Evolutionary conservation across 2,113 vertebrate genomes (phyloP).

Genomic region (Pteropus alecto): DNA sequence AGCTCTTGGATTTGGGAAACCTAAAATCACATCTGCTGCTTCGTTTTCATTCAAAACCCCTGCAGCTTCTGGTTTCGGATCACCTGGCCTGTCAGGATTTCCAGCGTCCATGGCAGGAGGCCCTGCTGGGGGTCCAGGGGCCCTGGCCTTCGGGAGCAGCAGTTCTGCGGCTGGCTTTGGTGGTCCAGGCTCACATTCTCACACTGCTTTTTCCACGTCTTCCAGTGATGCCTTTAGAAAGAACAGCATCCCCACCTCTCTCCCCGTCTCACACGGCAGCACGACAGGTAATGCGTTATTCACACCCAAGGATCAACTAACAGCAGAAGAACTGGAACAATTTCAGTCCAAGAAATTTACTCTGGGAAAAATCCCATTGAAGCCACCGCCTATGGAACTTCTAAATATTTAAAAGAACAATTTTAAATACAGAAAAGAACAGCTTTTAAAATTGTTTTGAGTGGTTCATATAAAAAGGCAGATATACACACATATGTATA

Average conservation of each 20-base stretch:
- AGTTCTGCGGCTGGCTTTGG: neutral
- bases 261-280: neutral
- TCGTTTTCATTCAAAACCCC: conserved; percentile 83
- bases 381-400: conserved; percentile 87
- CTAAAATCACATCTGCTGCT: conserved; percentile 59
- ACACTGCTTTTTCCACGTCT: conserved; percentile 64
- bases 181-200: conserved; percentile 17
- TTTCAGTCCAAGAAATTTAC: conserved; percentile 89
- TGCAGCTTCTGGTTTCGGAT: conserved; percentile 66
- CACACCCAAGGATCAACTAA: conserved; percentile 86
- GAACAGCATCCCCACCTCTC: neutral
- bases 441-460: conserved; percentile 23
- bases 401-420: conserved; percentile 74
- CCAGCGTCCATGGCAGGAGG: conserved; percentile 57
- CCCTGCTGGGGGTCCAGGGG: neutral
- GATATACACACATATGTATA: neutral
- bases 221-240: conserved; percentile 38
- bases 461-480: neutral
- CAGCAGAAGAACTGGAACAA: conserved; percentile 88
- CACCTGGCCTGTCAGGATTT: conserved; percentile 76
- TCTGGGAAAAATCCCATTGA: conserved; percentile 89
- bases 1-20: conserved; percentile 70
- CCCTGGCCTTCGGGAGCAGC: conserved; percentile 64
- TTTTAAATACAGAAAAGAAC: conserved; percentile 31
- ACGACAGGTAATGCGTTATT: conserved; percentile 80